Conservation (phyloP, 2,113 vertebrate species). For the Dicentrarchus labrax region DNA sequence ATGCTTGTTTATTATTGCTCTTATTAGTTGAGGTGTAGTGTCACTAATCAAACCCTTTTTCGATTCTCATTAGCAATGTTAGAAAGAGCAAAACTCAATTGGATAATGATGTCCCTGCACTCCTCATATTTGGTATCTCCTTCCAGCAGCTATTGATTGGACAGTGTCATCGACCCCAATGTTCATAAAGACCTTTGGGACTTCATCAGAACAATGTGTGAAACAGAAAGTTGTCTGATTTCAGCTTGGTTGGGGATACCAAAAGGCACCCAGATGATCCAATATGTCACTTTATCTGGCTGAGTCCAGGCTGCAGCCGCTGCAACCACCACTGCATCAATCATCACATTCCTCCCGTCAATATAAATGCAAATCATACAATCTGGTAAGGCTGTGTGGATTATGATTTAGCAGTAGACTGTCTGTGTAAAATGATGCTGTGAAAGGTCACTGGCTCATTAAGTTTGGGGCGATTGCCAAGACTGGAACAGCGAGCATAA, state of each 20-base stretch:
- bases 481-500: constrained; percentile 7
- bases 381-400: constrained; percentile 46
- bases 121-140: constrained; percentile 16
- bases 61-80: constrained; percentile 8
- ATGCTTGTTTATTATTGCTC: not conserved
- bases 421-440: constrained; percentile 46
- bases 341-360: constrained; percentile 51
- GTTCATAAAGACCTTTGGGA: constrained; percentile 11
- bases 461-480: constrained; percentile 22
- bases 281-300: constrained; percentile 60
- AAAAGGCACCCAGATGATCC: constrained; percentile 44
- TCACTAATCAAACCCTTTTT: not conserved
- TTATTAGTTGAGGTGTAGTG: not conserved
- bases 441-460: constrained; percentile 69
- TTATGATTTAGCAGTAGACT: constrained; percentile 44
- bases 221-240: constrained; percentile 18
- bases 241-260: constrained; percentile 22
- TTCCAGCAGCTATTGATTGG: constrained; percentile 35
- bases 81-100: constrained; percentile 29
- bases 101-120: not conserved
- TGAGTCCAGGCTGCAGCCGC: constrained; percentile 30
- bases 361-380: constrained; percentile 78
- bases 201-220: constrained; percentile 24
- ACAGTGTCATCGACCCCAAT: constrained; percentile 31
- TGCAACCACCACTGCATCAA: constrained; percentile 47